Evolutionary conservation across 1,140 invertebrate species (phyloP).

Genomic region (Drosophila punjabiensis): DNA sequence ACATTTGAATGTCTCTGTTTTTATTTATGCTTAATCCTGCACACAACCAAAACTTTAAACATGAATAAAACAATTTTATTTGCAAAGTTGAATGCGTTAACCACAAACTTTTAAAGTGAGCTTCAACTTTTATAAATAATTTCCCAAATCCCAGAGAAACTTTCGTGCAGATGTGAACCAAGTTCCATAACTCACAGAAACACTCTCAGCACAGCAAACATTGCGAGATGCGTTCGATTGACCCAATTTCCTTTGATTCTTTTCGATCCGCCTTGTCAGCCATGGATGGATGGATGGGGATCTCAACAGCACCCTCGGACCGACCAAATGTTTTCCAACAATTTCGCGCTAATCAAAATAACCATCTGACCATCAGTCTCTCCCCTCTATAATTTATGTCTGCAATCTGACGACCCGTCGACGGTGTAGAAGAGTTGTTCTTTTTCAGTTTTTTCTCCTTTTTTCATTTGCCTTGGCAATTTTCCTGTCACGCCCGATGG

Average conservation of each 20-base stretch:
- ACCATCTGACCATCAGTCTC: slow-evolving; percentile 28
- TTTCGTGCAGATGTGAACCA: slow-evolving; percentile 13
- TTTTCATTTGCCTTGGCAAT: slow-evolving; percentile 45
- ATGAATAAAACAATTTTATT: slow-evolving; percentile 11
- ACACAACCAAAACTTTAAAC: not conserved
- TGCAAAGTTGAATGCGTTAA: slow-evolving; percentile 16
- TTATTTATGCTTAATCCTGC: slow-evolving; percentile 5
- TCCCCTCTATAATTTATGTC: slow-evolving; percentile 65
- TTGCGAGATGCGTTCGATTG: slow-evolving; percentile 31
- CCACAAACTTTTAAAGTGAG: slow-evolving; percentile 10
- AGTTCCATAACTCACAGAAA: slow-evolving; percentile 9
- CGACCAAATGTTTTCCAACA: slow-evolving; percentile 29
- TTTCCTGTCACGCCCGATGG: slow-evolving; percentile 73
- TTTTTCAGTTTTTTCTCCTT: not conserved
- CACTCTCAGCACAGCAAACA: not conserved
- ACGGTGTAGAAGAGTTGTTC: slow-evolving; percentile 33
- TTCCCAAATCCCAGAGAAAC: slow-evolving; percentile 14
- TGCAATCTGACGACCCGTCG: slow-evolving; percentile 65
- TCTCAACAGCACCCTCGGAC: slow-evolving; percentile 21
- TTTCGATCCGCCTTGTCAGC: slow-evolving; percentile 22
- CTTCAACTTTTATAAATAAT: slow-evolving; percentile 19
- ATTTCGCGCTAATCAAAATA: slow-evolving; percentile 69
- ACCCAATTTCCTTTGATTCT: slow-evolving; percentile 26
- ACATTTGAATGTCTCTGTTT: not conserved
- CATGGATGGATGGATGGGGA: slow-evolving; percentile 18